A percentile compares a stretch with the other conserved stretches of the same genome.
Conservation (phyloP, 1,140 invertebrate species). For the Heliconius melpomene region DNA sequence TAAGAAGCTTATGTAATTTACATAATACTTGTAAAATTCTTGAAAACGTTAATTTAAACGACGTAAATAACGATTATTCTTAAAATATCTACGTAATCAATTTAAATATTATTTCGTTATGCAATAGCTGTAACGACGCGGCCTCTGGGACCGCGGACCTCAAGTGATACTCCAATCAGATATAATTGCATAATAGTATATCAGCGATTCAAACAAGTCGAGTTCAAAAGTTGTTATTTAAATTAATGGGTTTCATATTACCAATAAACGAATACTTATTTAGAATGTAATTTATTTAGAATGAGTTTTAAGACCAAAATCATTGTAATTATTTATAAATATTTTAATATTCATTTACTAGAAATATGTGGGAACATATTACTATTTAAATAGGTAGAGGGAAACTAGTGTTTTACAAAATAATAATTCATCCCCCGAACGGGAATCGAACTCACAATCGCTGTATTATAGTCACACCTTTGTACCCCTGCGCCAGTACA, state of each 20-base stretch:
- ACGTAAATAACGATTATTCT: too few relatives aligned
- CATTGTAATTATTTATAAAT: not conserved
- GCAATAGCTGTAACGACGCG: not conserved
- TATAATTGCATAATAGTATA: conserved; percentile 13
- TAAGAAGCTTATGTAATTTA: not conserved
- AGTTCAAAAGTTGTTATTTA: conserved; percentile 4
- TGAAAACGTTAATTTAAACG: too few relatives aligned
- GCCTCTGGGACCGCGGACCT: conserved; percentile 12
- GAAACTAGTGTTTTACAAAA: too few relatives aligned
- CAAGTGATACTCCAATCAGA: conserved; percentile 17
- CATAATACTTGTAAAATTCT: too few relatives aligned
- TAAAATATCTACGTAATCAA: not conserved
- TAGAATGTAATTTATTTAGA: not conserved
- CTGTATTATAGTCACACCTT: too few relatives aligned
- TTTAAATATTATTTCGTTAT: conserved; percentile 10
- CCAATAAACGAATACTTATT: not conserved
- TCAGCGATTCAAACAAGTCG: conserved; percentile 12
- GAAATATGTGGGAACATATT: too few relatives aligned
- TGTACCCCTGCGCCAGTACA: too few relatives aligned
- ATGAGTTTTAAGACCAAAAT: not conserved
- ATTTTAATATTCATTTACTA: too few relatives aligned
- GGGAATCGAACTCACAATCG: too few relatives aligned
- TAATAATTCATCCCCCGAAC: too few relatives aligned
- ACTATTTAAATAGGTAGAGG: not conserved
- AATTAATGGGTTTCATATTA: not conserved